Evolutionary conservation across 2,888 invertebrate species (phyloP), one percentile per base, ranked within the genome.

Genomic region (Coleophora deauratella): DNA sequence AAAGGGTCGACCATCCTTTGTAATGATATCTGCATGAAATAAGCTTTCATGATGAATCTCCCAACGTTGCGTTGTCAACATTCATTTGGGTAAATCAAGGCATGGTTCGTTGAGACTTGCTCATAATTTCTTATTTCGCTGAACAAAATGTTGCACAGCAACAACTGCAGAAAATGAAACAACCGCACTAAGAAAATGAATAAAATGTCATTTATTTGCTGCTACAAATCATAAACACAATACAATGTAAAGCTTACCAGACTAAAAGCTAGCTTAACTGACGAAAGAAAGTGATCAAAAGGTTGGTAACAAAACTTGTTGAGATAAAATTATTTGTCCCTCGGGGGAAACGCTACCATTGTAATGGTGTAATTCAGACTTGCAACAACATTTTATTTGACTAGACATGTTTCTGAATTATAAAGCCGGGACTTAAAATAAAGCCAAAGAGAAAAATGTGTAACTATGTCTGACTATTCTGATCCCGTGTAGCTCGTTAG

Each of bases 1-100:
- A 61, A 62, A 62, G 66, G 67, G 59, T 59, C 54, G 60, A 57
- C 57, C 57, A 57, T 58, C 57, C 59, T 45, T 37, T 41, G 43
- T 45, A 37, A 30, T 30, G 13, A 11, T 28, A 37, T 45, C 47
- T 46, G 41, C 30, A 11, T 27, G 30, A 33, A 32, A 15, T 37
- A 36, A 33, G 28, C 40, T 40, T 34, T 11, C 33, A 36, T 33
- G 33, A 33, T 40, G 35, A 34, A 33, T 37, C 33, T 13, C 27
- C 27, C 27, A 37, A n/a, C 33, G 34, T 39, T 21, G 3, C 33
- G 34, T 39, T 21, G 3, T 21, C 6, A 21, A 21, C 21, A 21
- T 21, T 21, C 21, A 21, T 3, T 21, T 33, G 39, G 21, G 28
- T 31, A 11, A 41, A 43, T 41, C 37, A 27, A 36, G 14, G 33